phyloP scores from a whole-genome alignment of 2,113 vertebrate species.

The Malurus melanocephalus region DNA sequence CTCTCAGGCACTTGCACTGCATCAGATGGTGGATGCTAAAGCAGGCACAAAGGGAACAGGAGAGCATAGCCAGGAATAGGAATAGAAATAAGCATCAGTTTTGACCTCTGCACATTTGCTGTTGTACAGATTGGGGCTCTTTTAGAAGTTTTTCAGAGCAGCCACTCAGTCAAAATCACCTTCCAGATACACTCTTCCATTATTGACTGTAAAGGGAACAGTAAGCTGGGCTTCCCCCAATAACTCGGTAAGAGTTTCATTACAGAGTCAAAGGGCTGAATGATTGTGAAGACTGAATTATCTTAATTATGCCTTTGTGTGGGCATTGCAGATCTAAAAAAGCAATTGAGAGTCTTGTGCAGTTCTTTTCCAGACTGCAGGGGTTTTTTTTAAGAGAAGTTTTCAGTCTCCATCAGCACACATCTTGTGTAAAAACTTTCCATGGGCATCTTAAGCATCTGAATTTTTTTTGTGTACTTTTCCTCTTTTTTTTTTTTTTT shows the following conservation, averaged over 20 bases:
- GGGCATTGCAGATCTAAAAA: neutral
- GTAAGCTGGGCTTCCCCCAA: neutral
- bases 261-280: neutral
- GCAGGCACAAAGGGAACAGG: neutral
- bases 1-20: fast-evolving
- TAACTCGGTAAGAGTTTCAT: neutral
- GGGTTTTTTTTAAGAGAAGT: neutral
- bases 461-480: neutral
- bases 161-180: neutral
- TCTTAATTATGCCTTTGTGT: neutral
- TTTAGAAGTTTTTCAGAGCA: neutral
- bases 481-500: neutral
- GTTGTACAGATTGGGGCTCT: neutral
- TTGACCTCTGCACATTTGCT: neutral
- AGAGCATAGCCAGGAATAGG: neutral
- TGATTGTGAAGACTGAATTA: neutral
- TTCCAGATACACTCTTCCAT: neutral
- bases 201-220: neutral
- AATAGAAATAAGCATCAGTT: fast-evolving
- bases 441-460: fast-evolving
- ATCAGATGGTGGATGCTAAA: neutral
- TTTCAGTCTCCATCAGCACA: neutral
- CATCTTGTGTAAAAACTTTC: neutral
- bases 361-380: neutral
- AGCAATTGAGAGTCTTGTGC: neutral